Base-by-base conservation (phyloP, 2,888 invertebrate species). In the Eupithecia subumbrata region DNA sequence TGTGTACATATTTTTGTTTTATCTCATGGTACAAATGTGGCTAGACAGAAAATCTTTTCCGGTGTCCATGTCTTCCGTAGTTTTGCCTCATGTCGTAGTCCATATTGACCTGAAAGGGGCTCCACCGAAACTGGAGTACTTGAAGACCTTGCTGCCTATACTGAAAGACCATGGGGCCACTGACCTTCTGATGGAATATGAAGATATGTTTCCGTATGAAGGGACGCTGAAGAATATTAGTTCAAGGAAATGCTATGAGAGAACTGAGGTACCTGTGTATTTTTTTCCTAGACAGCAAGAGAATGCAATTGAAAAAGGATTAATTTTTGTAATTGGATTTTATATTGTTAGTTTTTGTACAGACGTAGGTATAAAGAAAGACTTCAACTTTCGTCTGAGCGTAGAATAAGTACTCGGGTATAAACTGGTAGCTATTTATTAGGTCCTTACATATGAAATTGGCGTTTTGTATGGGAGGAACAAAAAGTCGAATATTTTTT, bases 81-180 rank as follows among this genome's bases (percentile, higher is more conserved):
- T 73, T 0, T 77, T 94, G n/a, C 81, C 88, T 0, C 93, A 96
- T 78, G 96, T 97, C 76, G 95, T 98, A 40, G 97, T 98, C 2
- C 98, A 98, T 89, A 89, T 98, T 37, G 98, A 98, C 90, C 90
- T 98, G 22, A 98, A 98, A 89, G 98, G 98, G 12, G 97, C 98
- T 1, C 97, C 98, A 0, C 97, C 97, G 0, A 96, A 96, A 82
- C 84, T 97, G 3, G 86, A 89, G 0, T 97, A 97, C 83, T 95
- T 96, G 75, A 87, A 93, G 71, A 90, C 95, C 12, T 81, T 98
- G 0, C 95, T 98, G 75, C 96, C 96, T 0, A 89, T 96, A 76
- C 86, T 97, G 12, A 95, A 93, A 70, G 91, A 91, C 37, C 86
- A 96, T 63, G 97, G 97, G n/a, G 97, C 96, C 0, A 98, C 97